These are phyloP conservation scores for rabbit (Oryctolagus cuniculus) DNA, from an alignment of 2,113 vertebrate species.

Conservation along the genomic window mOryCun1.1 NC_091440.1:90673001-90673500, in stretches of 20 bases:
- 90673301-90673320: neutral
- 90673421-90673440: neutral
- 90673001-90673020: no score
- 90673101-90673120: no score
- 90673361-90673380: neutral
- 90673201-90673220: neutral
- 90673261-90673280: neutral
- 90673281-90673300: neutral
- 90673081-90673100: no score
- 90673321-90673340: neutral
- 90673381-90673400: neutral
- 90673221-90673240: neutral
- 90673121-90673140: no score
- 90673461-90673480: neutral
- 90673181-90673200: neutral
- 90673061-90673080: no score
- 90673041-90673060: no score
- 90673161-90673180: neutral
- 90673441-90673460: neutral
- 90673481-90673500: no score
- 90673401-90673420: neutral
- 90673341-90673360: neutral
- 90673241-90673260: neutral
- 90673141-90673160: neutral
- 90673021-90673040: no score